A percentile compares a stretch with the other conserved stretches of the same genome.
Evolutionary conservation across 2,113 vertebrate genomes (phyloP).

Genomic region (Neomonachus schauinslandi): DNA sequence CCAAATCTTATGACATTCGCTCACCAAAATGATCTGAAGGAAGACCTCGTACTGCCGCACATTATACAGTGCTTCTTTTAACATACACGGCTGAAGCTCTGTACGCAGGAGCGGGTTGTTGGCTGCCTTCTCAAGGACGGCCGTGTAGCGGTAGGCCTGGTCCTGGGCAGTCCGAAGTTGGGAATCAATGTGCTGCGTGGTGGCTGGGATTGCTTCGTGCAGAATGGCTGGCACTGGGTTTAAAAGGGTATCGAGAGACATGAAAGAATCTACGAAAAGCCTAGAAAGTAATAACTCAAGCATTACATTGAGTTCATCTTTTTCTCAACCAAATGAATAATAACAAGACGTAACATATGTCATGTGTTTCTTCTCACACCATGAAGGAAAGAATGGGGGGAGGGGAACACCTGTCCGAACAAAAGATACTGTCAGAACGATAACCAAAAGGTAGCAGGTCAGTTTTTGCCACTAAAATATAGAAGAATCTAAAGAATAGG

Average conservation of each 20-base stretch:
- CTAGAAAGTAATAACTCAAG: conserved; percentile 29
- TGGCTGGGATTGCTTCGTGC: conserved; percentile 84
- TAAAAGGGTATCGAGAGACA: not conserved
- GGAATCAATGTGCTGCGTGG: conserved; percentile 80
- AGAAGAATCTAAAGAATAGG: not conserved
- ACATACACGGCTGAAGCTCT: conserved; percentile 66
- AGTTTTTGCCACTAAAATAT: not conserved
- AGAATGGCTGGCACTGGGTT: conserved; percentile 90
- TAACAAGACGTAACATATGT: not conserved
- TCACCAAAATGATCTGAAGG: conserved; percentile 93
- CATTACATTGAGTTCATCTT: not conserved
- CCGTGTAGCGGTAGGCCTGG: conserved; percentile 88
- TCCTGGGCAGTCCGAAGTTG: conserved; percentile 83
- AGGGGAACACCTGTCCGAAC: not conserved
- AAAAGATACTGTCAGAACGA: not conserved
- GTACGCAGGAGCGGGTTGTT: not conserved
- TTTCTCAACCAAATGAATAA: conserved; percentile 43
- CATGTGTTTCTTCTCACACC: not conserved
- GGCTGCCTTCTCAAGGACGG: conserved; percentile 88
- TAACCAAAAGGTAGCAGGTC: not conserved
- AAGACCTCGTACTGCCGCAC: conserved; percentile 92
- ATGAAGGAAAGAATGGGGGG: not conserved
- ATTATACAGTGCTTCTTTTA: conserved; percentile 93
- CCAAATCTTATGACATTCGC: conserved; percentile 44
- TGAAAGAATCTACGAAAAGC: not conserved